A percentile compares a stretch with the other conserved stretches of the same genome.
phyloP scores from a whole-genome alignment of 2,888 invertebrate species.

The Smittia sp. region DNA sequence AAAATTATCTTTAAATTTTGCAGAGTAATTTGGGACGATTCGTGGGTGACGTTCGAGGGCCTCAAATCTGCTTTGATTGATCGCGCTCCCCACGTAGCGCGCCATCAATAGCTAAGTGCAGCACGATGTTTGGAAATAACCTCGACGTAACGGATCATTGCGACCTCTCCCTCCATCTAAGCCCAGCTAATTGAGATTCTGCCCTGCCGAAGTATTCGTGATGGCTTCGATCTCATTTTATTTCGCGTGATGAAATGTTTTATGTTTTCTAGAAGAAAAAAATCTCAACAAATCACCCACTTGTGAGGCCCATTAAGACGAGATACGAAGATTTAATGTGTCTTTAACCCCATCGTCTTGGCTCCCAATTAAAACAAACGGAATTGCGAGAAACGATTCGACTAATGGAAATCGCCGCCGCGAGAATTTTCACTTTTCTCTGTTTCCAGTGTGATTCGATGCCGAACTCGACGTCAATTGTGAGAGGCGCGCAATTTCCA shows the following conservation, averaged over 20 bases:
- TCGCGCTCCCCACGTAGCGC: no score
- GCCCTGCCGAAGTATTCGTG: background rate
- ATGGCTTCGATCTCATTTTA: conserved; percentile 9
- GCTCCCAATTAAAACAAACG: conserved; percentile 9
- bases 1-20: background rate
- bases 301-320: conserved; percentile 7
- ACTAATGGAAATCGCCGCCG: background rate
- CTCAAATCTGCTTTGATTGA: no score
- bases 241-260: conserved; percentile 4
- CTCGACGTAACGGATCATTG: background rate
- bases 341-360: background rate
- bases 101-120: background rate
- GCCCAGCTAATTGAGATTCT: background rate
- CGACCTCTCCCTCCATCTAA: background rate
- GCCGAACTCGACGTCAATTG: background rate
- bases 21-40: background rate
- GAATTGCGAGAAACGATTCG: conserved; percentile 5
- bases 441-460: background rate
- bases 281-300: conserved; percentile 28
- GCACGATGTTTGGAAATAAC: background rate
- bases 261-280: background rate
- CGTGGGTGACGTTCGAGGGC: no score
- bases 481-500: background rate
- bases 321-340: conserved; percentile 6
- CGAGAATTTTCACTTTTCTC: background rate